phyloP scores from a whole-genome alignment of 2,888 invertebrate genomes.

The Apotomis capreana region DNA sequence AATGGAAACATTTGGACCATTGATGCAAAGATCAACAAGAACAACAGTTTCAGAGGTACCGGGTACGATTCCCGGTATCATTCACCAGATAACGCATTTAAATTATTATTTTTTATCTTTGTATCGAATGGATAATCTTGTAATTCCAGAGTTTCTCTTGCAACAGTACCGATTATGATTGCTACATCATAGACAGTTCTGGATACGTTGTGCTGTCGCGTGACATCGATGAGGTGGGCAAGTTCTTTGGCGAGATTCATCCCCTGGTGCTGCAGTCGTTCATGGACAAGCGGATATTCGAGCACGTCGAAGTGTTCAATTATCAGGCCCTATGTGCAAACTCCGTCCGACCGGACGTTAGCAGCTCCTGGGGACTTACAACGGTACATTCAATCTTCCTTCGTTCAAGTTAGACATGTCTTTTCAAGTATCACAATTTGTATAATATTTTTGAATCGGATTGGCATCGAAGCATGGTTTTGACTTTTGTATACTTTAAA shows the following conservation, averaged over 20 bases:
- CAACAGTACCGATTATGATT: slow-evolving; percentile 85
- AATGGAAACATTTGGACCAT: too few species aligned
- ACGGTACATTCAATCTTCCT: slow-evolving; percentile 55
- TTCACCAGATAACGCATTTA: too few species aligned
- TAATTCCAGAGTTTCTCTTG: slow-evolving; percentile 71
- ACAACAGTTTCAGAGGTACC: too few species aligned
- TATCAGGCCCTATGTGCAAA: slow-evolving; percentile 90
- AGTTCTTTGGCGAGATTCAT: slow-evolving; percentile 93
- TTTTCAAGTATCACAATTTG: too few species aligned
- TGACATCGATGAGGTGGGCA: slow-evolving; percentile 87
- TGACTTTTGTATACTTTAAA: too few species aligned
- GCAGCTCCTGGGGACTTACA: slow-evolving; percentile 60
- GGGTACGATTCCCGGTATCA: too few species aligned
- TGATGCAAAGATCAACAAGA: too few species aligned
- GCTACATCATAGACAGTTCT: slow-evolving; percentile 95
- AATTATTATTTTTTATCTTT: too few species aligned
- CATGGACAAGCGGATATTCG: slow-evolving; percentile 87
- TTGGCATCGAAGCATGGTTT: too few species aligned
- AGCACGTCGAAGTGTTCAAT: slow-evolving; percentile 90
- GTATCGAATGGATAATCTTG: too few species aligned
- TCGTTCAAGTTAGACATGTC: background rate
- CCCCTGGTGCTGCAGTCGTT: slow-evolving; percentile 90
- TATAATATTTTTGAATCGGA: too few species aligned
- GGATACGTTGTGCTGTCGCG: slow-evolving; percentile 92
- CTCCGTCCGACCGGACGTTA: slow-evolving; percentile 51